Base-by-base conservation (phyloP, 1,140 invertebrate species). In the Propsilocerus akamusi region DNA sequence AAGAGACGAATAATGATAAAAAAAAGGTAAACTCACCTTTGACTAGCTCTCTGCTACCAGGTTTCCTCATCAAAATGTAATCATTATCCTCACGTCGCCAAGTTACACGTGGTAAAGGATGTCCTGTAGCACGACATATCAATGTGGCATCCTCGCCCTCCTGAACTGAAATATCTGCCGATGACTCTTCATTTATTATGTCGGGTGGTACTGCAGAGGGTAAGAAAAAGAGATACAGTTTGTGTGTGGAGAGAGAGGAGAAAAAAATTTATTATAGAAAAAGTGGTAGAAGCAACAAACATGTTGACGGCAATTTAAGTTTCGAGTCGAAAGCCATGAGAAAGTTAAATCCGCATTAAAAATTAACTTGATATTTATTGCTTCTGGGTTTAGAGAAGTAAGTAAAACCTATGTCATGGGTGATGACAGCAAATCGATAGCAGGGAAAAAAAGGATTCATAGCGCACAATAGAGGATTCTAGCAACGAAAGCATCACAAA, bases 121-220 rank as follows among this genome's bases (percentile, higher is more conserved):
- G 77, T 6, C 84, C 83, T 0, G 77, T 80, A 3, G 83, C 85
- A 53, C 73, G 73, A 61, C 86, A 90, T 49, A 73, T 77, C n/a
- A 90, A 66, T 0, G 81, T 86, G 4, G 83, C 81, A 59, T 87
- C 86, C 55, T 86, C 80, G 53, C 84, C 74, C 63, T 90, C 86
- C 53, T 82, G 75, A 7, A 81, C 78, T 17, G 81, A 80, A 41
- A 85, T 65, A 62, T 88, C 84, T 0, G 78, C 74, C 52, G 80
- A 83, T 4, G 81, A 83, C 46, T 84, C 80, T 54, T 82, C 80
- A 55, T 81, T 79, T 49, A 81, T 68, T 52, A 84, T 84, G 59
- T 83, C 81, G 8, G 81, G 81, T 14, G 81, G 81, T 12, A 84
- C 83, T 85, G 65, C 12, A 70, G 64, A 51, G 53, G 54, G 54